Evolutionary conservation across 1,140 invertebrate species (phyloP), one percentile per base, ranked within the genome.

Genomic region (Pristionchus pacificus): DNA sequence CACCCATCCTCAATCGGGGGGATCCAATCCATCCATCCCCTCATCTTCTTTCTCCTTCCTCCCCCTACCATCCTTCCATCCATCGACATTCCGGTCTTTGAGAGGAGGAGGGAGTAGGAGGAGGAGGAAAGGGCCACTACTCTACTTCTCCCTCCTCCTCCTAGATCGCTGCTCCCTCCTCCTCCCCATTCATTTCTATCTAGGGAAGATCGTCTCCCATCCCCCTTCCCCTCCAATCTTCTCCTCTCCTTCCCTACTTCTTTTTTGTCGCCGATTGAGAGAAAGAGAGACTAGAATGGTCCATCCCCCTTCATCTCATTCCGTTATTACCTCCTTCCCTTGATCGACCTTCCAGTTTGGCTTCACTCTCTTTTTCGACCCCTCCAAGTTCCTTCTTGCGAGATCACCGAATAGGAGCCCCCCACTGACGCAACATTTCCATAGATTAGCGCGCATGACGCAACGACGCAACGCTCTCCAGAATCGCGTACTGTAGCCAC

Each of bases 11-110:
- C n/a, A n/a, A n/a, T n/a, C n/a, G n/a, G n/a, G n/a, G n/a, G n/a
- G n/a, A n/a, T n/a, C n/a, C n/a, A n/a, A 49, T 49, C 38, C 38
- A 49, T 49, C 38, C 38, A 49, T 49, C 38, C 38, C 38, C 38
- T 19, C 19, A 49, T 19, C 19, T 19, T 49, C 38, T 49, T 19
- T 49, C 38, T 10, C 19, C 38, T 49, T 49, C 38, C 38, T 10
- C 19, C 38, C 19, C 38, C 38, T 49, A 6, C 19, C 38, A 6
- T 49, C 38, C 19, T 19, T 19, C 19, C n/a, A n/a, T n/a, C n/a
- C n/a, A n/a, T n/a, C n/a, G n/a, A n/a, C n/a, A 49, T 49, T 49
- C 38, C 38, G 38, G 38, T 49, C 38, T 19, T 49, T 49, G 38
- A 49, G 38, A 49, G 19, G 38, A 49, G 38, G 6, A 6, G 19